Evolutionary conservation across 2,113 vertebrate genomes (phyloP).

Genomic region (Oenanthe melanoleuca): DNA sequence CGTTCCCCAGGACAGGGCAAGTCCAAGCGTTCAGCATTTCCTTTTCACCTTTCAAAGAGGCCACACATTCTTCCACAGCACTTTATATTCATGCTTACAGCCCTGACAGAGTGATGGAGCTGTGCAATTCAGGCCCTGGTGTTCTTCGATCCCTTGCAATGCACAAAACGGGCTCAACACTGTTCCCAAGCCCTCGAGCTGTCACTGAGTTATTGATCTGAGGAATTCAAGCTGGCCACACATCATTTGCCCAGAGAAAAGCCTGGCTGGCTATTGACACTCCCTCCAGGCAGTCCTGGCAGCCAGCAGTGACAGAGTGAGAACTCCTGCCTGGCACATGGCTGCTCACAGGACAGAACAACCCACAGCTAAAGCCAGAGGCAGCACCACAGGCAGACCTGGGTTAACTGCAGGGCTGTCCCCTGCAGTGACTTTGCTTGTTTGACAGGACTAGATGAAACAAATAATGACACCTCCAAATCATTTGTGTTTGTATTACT

Average conservation of each 20-base stretch:
- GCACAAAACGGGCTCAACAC: neutral
- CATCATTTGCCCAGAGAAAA: neutral
- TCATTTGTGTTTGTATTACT: rapidly evolving
- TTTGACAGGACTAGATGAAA: neutral
- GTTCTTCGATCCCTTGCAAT: neutral
- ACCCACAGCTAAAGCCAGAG: rapidly evolving
- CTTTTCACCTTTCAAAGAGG: neutral
- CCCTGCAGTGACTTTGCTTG: neutral
- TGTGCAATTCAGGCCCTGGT: neutral
- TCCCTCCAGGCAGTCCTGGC: rapidly evolving
- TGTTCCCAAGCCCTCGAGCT: neutral
- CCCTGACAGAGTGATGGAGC: neutral
- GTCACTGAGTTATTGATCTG: conserved; percentile 10
- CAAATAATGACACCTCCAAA: neutral
- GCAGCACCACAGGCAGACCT: neutral
- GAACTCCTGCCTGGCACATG: rapidly evolving
- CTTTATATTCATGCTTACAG: neutral
- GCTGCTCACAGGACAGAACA: neutral
- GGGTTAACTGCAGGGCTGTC: neutral
- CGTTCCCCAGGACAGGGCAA: neutral
- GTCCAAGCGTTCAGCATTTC: neutral
- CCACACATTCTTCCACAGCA: neutral
- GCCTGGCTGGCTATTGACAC: neutral
- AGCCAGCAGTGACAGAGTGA: rapidly evolving
- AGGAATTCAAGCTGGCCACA: neutral